A percentile compares a stretch with the other conserved stretches of the same genome.
Evolutionary conservation across 2,888 invertebrate genomes (phyloP).

Genomic region (Lycaena phlaeas): DNA sequence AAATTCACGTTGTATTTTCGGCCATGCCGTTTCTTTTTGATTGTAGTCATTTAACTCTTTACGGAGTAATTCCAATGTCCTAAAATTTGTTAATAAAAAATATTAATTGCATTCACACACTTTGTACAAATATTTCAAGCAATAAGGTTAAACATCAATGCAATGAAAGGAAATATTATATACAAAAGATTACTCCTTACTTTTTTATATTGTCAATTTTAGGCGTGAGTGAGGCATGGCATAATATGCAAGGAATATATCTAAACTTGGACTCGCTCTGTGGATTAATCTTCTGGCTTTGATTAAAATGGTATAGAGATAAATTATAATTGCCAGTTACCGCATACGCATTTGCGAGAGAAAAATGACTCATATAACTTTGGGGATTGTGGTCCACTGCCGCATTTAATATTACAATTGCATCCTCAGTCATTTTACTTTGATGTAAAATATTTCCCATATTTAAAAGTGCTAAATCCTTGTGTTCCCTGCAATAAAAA

Average conservation of each 20-base stretch:
- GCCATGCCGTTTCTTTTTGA: conserved; percentile 36
- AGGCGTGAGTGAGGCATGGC: conserved; percentile 67
- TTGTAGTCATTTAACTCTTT: conserved; percentile 36
- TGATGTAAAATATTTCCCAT: conserved; percentile 83
- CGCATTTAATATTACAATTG: conserved; percentile 79
- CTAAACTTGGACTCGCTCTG: conserved; percentile 74
- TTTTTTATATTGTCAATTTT: conserved; percentile 74
- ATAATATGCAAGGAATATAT: conserved; percentile 77
- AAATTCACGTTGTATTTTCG: conserved; percentile 45
- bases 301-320: conserved; percentile 74
- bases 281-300: conserved; percentile 76
- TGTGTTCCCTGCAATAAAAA: conserved; percentile 72
- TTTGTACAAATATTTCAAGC: neutral
- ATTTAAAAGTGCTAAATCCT: conserved; percentile 81
- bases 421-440: conserved; percentile 78
- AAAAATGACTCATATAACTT: conserved; percentile 75
- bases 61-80: conserved; percentile 34
- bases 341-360: conserved; percentile 82
- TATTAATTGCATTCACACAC: neutral
- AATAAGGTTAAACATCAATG: neutral
- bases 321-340: conserved; percentile 80
- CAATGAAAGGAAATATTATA: neutral
- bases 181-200: conserved; percentile 53
- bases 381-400: conserved; percentile 80
- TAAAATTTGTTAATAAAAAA: conserved; percentile 24